phyloP scores from a whole-genome alignment of 2,888 invertebrate species.

The Diachrysia chrysitis region DNA sequence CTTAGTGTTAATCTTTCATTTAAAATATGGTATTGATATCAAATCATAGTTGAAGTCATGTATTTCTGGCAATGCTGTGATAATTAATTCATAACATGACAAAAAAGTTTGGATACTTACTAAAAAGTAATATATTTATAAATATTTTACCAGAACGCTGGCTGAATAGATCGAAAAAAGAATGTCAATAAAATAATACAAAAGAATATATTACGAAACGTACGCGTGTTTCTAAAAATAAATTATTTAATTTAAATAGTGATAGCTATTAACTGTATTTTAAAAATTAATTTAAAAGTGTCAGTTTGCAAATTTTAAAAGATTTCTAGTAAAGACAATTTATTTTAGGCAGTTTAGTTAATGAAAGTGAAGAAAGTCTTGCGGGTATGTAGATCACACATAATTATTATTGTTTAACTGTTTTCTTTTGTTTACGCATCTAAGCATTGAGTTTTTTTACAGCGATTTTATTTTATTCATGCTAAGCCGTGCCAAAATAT shows the following conservation, averaged over 20 bases:
- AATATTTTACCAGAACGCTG: not conserved
- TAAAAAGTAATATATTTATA: not conserved
- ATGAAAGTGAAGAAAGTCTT: not conserved
- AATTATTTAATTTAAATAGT: not conserved
- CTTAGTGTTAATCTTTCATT: conserved; percentile 57
- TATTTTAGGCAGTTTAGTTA: not conserved
- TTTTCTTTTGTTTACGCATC: not conserved
- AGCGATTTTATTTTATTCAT: not conserved
- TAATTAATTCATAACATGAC: not conserved
- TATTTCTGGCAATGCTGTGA: not conserved
- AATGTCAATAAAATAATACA: not conserved
- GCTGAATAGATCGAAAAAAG: not conserved
- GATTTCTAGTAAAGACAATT: not conserved
- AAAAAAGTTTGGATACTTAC: not conserved
- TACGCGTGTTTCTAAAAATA: not conserved
- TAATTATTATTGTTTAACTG: not conserved
- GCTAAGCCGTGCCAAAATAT: not conserved
- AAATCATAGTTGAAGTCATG: not conserved
- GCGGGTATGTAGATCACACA: not conserved
- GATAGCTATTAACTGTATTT: not conserved
- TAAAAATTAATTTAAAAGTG: not conserved
- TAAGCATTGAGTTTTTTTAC: not conserved
- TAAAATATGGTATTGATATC: conserved; percentile 45
- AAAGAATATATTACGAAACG: not conserved
- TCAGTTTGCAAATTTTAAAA: not conserved